Conservation (phyloP, 2,888 invertebrate species). For the Oscheius onirici region DNA sequence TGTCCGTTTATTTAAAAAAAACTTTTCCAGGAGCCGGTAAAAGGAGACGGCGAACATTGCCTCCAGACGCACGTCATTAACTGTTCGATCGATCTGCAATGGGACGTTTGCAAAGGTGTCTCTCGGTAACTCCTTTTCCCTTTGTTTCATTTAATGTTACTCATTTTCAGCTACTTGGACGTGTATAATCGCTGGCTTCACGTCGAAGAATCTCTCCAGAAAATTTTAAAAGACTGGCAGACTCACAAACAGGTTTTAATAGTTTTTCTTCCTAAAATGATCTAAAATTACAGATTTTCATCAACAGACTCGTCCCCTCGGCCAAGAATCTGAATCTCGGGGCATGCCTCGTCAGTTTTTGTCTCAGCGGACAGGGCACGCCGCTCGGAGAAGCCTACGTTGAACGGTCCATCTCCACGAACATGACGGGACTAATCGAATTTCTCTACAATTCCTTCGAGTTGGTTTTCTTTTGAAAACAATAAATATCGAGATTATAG, state of each 20-base stretch:
- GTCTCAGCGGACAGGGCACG: constrained; percentile 2
- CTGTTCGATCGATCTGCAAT: neutral
- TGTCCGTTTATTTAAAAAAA: too few species aligned
- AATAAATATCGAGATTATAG: neutral
- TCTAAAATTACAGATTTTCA: constrained; percentile 13
- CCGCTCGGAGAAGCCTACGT: constrained; percentile 7
- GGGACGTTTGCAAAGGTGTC: neutral
- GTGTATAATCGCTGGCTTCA: constrained; percentile 12
- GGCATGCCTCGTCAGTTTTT: constrained; percentile 6
- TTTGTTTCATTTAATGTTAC: too few species aligned
- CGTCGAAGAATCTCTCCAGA: neutral
- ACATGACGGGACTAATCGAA: constrained; percentile 2
- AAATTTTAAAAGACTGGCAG: constrained; percentile 22
- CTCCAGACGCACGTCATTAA: neutral
- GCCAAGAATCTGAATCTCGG: constrained; percentile 22
- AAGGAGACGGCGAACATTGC: neutral
- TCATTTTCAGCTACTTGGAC: constrained; percentile 3
- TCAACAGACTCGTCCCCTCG: constrained; percentile 6
- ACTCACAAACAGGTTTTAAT: constrained; percentile 19
- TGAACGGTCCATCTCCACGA: neutral
- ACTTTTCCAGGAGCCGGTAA: neutral
- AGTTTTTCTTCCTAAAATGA: neutral
- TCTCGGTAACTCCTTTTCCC: neutral
- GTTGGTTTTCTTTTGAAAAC: neutral
- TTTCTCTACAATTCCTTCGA: neutral